A percentile compares a stretch with the other conserved stretches of the same genome.
phyloP scores from a whole-genome alignment of 2,888 invertebrate genomes.

The Oscheius sp. region DNA sequence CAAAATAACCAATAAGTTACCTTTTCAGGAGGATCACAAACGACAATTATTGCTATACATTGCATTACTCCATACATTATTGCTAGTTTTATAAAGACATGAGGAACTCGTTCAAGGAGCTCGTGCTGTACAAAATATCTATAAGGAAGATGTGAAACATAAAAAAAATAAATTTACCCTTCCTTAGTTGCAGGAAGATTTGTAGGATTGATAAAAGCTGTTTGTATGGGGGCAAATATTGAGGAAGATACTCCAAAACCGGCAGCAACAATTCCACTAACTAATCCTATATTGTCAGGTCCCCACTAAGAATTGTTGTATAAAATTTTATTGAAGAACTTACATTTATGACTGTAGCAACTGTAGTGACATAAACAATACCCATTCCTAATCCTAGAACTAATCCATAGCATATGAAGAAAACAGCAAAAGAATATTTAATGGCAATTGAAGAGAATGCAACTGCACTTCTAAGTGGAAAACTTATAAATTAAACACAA shows the following conservation, averaged over 20 bases:
- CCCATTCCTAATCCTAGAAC: constrained; percentile 68
- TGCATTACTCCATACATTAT: constrained; percentile 66
- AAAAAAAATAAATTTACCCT: constrained; percentile 44
- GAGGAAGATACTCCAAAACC: constrained; percentile 68
- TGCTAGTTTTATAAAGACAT: constrained; percentile 57
- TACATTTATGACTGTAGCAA: constrained; percentile 66
- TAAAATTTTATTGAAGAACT: constrained; percentile 1
- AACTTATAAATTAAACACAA: neutral
- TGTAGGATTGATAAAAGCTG: constrained; percentile 62
- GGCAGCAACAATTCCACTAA: constrained; percentile 68
- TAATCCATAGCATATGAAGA: constrained; percentile 66
- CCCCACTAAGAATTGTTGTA: no score
- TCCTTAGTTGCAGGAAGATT: constrained; percentile 63
- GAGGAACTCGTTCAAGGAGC: constrained; percentile 59
- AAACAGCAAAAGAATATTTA: constrained; percentile 56
- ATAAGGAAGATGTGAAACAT: constrained; percentile 16
- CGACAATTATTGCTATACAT: constrained; percentile 62
- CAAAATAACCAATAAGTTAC: constrained; percentile 45
- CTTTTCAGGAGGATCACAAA: constrained; percentile 66
- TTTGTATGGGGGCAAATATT: constrained; percentile 69
- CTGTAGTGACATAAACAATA: constrained; percentile 69
- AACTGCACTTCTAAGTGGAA: constrained; percentile 56
- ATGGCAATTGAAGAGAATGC: constrained; percentile 63
- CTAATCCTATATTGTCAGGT: constrained; percentile 66
- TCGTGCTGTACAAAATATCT: constrained; percentile 59